phyloP scores from a whole-genome alignment of 2,888 invertebrate species.

The Trilocha varians region DNA sequence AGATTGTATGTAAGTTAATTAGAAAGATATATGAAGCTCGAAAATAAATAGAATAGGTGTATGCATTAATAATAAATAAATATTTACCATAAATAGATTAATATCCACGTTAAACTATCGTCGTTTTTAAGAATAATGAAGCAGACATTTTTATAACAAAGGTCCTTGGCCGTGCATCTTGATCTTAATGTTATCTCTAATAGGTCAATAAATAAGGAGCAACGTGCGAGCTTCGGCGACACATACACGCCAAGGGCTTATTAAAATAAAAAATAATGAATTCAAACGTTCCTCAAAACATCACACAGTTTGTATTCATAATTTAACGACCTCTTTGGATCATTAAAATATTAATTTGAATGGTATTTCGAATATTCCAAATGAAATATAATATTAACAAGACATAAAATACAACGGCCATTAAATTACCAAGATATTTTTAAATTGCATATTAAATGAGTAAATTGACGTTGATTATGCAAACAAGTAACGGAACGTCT shows the following conservation, averaged over 20 bases:
- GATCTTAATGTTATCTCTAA: conserved; percentile 74
- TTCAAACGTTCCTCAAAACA: conserved; percentile 51
- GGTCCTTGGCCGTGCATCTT: conserved; percentile 73
- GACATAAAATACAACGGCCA: neutral
- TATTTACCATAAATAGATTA: conserved; percentile 7
- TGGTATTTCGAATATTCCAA: neutral
- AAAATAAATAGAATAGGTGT: no score
- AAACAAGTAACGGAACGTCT: neutral
- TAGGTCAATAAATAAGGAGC: conserved; percentile 72
- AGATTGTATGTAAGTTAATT: no score
- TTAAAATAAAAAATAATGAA: conserved; percentile 63
- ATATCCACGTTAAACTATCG: conserved; percentile 42
- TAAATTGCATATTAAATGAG: neutral
- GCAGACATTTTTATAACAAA: conserved; percentile 73
- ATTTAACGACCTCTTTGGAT: conserved; percentile 39
- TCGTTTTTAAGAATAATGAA: conserved; percentile 70
- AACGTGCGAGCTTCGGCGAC: conserved; percentile 71
- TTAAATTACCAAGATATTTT: neutral
- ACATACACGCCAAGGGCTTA: conserved; percentile 59
- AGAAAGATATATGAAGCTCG: no score
- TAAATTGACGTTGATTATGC: neutral
- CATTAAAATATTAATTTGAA: conserved; percentile 23
- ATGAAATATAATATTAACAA: neutral
- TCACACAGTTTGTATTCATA: conserved; percentile 52
- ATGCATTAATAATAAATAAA: neutral